Evolutionary conservation across 2,113 vertebrate genomes (phyloP), one percentile per base, ranked within the genome.

Genomic region (Carassius carassius): DNA sequence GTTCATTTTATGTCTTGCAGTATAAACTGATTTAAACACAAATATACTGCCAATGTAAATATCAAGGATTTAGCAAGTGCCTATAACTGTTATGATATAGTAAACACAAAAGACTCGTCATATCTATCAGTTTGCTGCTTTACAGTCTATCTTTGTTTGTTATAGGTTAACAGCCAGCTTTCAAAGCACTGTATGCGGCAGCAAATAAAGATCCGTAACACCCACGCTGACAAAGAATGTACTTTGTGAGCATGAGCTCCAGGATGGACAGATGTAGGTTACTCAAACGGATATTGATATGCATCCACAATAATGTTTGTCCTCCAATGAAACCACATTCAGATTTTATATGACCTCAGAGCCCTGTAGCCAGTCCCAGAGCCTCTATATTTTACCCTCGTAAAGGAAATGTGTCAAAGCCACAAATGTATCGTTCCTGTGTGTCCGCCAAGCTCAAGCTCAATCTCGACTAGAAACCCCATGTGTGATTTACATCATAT

Each of bases 321-420:
- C 60, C 60, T 82, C 78, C 54, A 74, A 67, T 84, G 51, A 81
- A 86, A 86, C 79, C 3, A 2, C 65, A 23, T 70, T 49, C 58
- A 51, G 21, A 75, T 79, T 84, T 87, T 82, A 79, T 83, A 80
- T 81, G 12, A 35, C 86, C 80, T 23, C 23, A 23, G 63, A 37
- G 84, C 51, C 75, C 25, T 70, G 87, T 82, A 82, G 80, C 17
- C n/a, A 85, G 84, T 88, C 54, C 19, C 37, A 89, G 63, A 54
- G 75, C 12, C 78, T 89, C 88, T 84, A 21, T 89, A 86, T 92
- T 91, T 90, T 84, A 88, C 75, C 69, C n/a, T 79, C 90, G 74
- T 88, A 90, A 91, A 89, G 86, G 89, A 86, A 81, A 76, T 14
- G 73, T 75, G 80, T 83, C 84, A 83, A 70, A 73, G 84, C 90